Percentiles rank a stretch among this genome's conserved stretches.
Evolutionary conservation across 2,888 invertebrate genomes (phyloP).

Genomic region (Agonopterix heracliana): DNA sequence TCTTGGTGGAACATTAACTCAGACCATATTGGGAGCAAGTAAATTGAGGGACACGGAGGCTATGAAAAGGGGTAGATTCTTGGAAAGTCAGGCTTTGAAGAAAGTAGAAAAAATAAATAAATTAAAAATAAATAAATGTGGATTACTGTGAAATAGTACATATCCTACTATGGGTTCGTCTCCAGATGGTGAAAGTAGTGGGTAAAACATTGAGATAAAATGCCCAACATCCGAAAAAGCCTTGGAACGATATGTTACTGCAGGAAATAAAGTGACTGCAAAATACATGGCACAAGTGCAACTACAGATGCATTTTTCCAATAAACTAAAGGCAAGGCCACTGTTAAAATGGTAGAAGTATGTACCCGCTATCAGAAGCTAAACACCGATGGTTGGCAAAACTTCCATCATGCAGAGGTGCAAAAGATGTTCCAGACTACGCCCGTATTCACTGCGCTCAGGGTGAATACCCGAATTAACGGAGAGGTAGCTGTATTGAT

Average conservation of each 20-base stretch:
- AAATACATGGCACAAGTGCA: constrained; percentile 4
- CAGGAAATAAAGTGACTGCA: background rate
- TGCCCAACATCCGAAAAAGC: constrained; percentile 9
- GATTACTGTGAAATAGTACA: constrained; percentile 6
- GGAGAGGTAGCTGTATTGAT: too few species aligned
- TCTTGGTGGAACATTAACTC: constrained; percentile 3
- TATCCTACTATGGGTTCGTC: constrained; percentile 10
- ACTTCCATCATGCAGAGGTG: too few species aligned
- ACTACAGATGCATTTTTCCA: constrained; percentile 3
- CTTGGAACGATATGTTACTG: constrained; percentile 7
- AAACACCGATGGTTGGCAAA: too few species aligned
- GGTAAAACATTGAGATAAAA: constrained; percentile 12
- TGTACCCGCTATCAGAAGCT: too few species aligned
- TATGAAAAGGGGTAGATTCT: constrained; percentile 8
- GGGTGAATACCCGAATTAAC: too few species aligned
- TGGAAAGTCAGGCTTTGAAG: constrained; percentile 6
- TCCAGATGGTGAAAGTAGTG: constrained; percentile 10
- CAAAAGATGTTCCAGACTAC: too few species aligned
- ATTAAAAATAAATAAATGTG: constrained; percentile 7
- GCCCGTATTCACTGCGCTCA: too few species aligned
- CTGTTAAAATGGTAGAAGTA: too few species aligned
- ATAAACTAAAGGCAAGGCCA: constrained; percentile 1
- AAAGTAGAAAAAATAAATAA: constrained; percentile 4
- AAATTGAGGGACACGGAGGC: constrained; percentile 6
- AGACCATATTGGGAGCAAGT: constrained; percentile 5